These are phyloP conservation scores for Autographa pulchrina DNA, from an alignment of 2,888 invertebrate species.

Conservation along the genomic window DNA sequence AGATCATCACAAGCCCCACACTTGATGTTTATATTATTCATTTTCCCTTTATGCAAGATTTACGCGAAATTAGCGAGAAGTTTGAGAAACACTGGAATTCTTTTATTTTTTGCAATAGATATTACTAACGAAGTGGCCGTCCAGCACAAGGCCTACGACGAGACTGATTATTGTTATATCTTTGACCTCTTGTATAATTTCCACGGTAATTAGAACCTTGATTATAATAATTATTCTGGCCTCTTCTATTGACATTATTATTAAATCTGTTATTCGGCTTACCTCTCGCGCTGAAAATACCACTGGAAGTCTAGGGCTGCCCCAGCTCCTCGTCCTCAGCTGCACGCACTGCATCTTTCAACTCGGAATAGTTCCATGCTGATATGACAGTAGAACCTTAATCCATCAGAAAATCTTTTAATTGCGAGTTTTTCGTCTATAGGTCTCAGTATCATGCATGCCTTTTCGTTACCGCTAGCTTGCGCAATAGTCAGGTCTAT, in stretches of 20 bases:
- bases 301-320: not conserved
- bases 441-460: too few relatives aligned
- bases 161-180: not conserved
- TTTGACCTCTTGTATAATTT: not conserved
- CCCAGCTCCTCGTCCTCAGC: not conserved
- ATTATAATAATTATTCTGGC: too few relatives aligned
- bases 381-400: not conserved
- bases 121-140: not conserved
- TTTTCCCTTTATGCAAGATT: not conserved
- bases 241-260: not conserved
- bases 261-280: not conserved
- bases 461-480: too few relatives aligned
- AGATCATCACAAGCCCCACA: not conserved
- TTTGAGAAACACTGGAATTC: not conserved
- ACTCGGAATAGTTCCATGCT: not conserved
- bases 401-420: constrained; percentile 7
- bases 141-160: not conserved
- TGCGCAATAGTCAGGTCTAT: too few relatives aligned
- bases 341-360: constrained; percentile 5
- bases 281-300: not conserved
- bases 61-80: not conserved
- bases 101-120: not conserved
- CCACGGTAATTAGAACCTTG: not conserved
- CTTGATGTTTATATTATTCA: not conserved
- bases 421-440: too few relatives aligned